Conservation (phyloP, 2,797 vertebrate genomes). For the Rhadinocentrus ornatus region DNA sequence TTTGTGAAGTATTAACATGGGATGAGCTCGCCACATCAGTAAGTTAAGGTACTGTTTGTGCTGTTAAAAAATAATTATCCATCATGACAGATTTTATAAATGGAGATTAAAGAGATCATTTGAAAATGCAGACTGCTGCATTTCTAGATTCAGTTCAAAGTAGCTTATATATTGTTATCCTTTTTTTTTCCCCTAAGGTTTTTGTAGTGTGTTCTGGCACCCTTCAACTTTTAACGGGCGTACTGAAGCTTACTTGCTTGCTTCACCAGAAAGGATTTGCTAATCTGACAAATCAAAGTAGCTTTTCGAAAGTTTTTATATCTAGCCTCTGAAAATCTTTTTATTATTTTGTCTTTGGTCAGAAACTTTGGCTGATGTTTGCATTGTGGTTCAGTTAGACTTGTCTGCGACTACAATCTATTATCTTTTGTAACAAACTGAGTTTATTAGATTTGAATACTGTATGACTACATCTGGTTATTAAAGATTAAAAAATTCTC, state of each 20-base stretch:
- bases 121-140: background rate
- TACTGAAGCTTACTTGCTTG: background rate
- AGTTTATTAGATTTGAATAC: background rate
- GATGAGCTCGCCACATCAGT: conserved; percentile 63
- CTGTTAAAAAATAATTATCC: conserved; percentile 19
- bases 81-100: background rate
- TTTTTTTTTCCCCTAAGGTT: background rate
- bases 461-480: background rate
- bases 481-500: background rate
- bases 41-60: conserved; percentile 47
- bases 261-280: conserved; percentile 3
- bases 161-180: background rate
- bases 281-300: background rate
- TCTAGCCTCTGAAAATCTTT: background rate
- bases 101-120: background rate
- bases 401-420: no score
- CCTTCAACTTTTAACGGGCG: conserved; percentile 14
- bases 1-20: conserved; percentile 60
- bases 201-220: background rate
- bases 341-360: background rate
- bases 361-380: background rate
- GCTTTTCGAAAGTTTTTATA: background rate
- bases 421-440: no score
- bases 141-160: background rate
- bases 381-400: no score